Evolutionary conservation across 2,888 invertebrate species (phyloP).

Genomic region (Nomada ruficornis): DNA sequence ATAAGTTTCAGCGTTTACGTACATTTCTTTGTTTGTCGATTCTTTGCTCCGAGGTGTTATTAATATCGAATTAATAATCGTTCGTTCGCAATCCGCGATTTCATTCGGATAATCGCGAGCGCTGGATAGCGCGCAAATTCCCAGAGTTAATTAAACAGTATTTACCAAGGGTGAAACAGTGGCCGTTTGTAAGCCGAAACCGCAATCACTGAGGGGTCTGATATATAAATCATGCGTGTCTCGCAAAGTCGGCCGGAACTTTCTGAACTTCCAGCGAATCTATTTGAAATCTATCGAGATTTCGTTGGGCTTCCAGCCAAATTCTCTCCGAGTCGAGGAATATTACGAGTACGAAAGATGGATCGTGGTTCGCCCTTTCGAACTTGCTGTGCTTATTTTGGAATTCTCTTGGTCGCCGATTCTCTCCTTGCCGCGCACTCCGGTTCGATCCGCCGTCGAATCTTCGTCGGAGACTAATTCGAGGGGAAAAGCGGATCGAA

Average conservation of each 20-base stretch:
- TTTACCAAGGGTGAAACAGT: not conserved
- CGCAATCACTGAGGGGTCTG: not conserved
- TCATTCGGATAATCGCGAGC: not conserved
- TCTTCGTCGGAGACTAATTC: not conserved
- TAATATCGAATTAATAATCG: not conserved
- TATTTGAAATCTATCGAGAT: constrained; percentile 19
- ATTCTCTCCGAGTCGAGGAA: constrained; percentile 20
- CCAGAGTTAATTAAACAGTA: not conserved
- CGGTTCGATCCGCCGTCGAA: not conserved
- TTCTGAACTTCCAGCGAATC: not conserved
- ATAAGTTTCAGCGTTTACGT: too few species aligned
- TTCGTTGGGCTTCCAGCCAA: constrained; percentile 40
- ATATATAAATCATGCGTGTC: constrained; percentile 10
- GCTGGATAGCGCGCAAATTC: not conserved
- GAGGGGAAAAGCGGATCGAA: constrained; percentile 1
- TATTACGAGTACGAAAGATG: constrained; percentile 27
- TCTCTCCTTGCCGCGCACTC: not conserved
- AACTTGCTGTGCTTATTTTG: constrained; percentile 9
- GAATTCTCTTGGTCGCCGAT: not conserved
- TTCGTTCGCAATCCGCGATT: not conserved
- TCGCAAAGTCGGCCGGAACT: not conserved
- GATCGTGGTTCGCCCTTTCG: constrained; percentile 10
- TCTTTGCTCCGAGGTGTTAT: too few species aligned
- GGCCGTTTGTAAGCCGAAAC: not conserved
- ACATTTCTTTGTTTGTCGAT: too few species aligned